Percentiles rank a stretch among this genome's conserved stretches.
Evolutionary conservation across 2,888 invertebrate species (phyloP).

Genomic region (Zootermopsis nevadensis): DNA sequence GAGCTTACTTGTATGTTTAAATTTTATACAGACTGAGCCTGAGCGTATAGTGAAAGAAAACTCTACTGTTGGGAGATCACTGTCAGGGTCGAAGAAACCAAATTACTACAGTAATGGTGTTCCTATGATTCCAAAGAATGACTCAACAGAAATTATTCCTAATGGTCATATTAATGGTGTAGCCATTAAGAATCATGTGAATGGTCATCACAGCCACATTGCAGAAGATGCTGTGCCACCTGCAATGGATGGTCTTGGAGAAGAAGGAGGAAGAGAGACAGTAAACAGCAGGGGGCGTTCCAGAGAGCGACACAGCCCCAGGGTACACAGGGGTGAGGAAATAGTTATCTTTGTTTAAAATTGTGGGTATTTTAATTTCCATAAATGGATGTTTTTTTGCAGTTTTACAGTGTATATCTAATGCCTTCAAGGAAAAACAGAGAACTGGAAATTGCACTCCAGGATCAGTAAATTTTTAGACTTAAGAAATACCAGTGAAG

Average conservation of each 20-base stretch:
- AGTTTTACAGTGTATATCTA: too few species aligned
- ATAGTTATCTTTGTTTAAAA: not conserved
- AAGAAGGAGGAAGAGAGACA: not conserved
- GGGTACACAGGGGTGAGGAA: not conserved
- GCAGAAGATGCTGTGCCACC: not conserved
- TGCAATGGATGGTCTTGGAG: not conserved
- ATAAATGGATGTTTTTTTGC: too few species aligned
- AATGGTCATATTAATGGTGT: not conserved
- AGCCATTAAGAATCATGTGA: not conserved
- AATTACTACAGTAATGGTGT: slow-evolving; percentile 34
- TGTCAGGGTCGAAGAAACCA: not conserved
- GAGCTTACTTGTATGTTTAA: too few species aligned
- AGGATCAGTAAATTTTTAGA: too few species aligned
- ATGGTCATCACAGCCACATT: slow-evolving; percentile 21
- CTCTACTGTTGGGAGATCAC: not conserved
- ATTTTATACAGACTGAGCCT: slow-evolving; percentile 31
- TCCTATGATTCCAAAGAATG: slow-evolving; percentile 15
- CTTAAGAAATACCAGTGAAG: too few species aligned
- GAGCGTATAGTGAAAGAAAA: slow-evolving; percentile 39
- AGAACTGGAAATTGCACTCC: too few species aligned
- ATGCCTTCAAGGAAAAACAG: too few species aligned
- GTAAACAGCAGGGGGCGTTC: slow-evolving; percentile 35
- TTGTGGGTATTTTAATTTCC: too few species aligned
- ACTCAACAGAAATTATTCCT: not conserved
- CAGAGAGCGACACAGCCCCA: slow-evolving; percentile 34